Conservation (phyloP, 2,113 vertebrate genomes). For the Ploceus nigricollis region DNA sequence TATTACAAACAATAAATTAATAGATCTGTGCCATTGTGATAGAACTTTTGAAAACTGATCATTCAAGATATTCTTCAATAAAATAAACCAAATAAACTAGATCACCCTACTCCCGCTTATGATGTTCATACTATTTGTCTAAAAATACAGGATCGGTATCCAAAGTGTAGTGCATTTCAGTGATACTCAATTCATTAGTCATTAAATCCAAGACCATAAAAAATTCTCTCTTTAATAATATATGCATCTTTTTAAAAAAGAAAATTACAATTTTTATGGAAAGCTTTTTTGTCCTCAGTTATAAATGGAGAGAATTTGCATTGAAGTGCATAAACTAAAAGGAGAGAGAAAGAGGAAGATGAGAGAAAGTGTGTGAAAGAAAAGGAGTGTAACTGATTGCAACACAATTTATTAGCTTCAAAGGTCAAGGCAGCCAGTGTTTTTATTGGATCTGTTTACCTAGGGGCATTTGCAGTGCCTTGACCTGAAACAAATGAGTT, state of each 20-base stretch:
- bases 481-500: slow-evolving; percentile 38
- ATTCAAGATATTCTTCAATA: background rate
- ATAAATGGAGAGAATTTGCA: background rate
- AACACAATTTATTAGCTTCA: slow-evolving; percentile 41
- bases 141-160: background rate
- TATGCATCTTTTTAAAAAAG: background rate
- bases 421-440: slow-evolving; percentile 17
- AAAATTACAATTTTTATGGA: background rate
- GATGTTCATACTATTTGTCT: background rate
- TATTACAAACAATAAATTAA: background rate
- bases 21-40: background rate
- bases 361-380: background rate
- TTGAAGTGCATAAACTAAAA: slow-evolving; percentile 7
- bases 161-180: background rate
- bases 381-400: background rate
- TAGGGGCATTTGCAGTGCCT: background rate
- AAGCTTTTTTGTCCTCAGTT: background rate
- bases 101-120: background rate
- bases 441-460: slow-evolving; percentile 45
- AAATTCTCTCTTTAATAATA: background rate
- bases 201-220: background rate
- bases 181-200: background rate
- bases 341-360: background rate
- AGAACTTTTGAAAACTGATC: background rate
- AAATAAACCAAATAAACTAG: background rate